Percentiles rank a stretch among this genome's conserved stretches.
These are phyloP conservation scores for Trichomalopsis sarcophagae DNA, from an alignment of 1,140 invertebrate genomes.

Conservation along the genomic window DNA sequence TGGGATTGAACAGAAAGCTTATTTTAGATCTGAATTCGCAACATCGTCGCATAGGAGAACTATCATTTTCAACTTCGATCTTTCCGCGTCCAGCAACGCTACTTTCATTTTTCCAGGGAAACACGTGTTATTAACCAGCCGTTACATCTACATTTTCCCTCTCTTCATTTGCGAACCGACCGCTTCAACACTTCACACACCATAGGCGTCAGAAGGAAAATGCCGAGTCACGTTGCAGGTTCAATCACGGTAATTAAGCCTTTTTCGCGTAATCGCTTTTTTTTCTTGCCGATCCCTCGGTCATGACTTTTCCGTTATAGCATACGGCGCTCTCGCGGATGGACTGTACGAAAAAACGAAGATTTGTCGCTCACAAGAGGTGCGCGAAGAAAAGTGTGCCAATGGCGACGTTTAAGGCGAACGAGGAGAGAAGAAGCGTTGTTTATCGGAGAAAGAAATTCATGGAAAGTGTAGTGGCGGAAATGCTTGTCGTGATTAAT, in stretches of 20 bases:
- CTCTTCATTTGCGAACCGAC: conserved; percentile 33
- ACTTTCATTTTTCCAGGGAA: conserved; percentile 26
- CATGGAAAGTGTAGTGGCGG: neutral
- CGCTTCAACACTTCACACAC: conserved; percentile 16
- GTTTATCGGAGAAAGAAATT: too few relatives aligned
- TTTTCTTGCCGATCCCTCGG: conserved; percentile 24
- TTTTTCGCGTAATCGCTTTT: conserved; percentile 36
- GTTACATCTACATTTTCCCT: conserved; percentile 37
- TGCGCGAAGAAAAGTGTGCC: conserved; percentile 20
- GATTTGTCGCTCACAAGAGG: neutral
- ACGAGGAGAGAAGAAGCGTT: neutral
- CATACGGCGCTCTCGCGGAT: neutral
- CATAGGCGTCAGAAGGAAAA: conserved; percentile 5
- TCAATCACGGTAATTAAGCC: conserved; percentile 40
- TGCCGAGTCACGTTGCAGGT: conserved; percentile 27
- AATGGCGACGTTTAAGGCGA: neutral
- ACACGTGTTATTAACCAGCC: conserved; percentile 6
- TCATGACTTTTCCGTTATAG: conserved; percentile 14
- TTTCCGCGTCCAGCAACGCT: neutral
- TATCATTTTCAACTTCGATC: too few relatives aligned
- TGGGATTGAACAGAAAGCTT: too few relatives aligned
- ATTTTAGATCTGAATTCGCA: neutral
- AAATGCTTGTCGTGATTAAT: neutral
- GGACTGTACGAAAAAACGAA: conserved; percentile 49
- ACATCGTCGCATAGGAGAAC: neutral